Base-by-base conservation (phyloP, 2,888 invertebrate genomes). In the Cyclophora punctaria region DNA sequence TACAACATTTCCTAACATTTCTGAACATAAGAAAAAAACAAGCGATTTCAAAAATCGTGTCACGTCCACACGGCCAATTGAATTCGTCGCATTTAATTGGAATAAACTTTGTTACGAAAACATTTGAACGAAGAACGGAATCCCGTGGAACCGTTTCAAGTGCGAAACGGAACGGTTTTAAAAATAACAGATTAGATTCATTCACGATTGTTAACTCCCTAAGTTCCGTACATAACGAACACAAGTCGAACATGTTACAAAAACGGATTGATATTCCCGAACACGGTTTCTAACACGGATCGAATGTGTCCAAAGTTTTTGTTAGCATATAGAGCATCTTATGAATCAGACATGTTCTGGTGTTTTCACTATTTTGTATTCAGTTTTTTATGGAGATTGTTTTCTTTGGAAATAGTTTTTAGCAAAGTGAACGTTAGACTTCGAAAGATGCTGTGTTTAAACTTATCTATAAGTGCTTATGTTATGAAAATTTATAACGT, bases 261-360 rank as follows among this genome's bases (percentile, higher is more conserved):
- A 44, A 44, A 44, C 7, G 20, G 44, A 33, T 42, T 7, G 50
- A 47, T 45, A 49, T 51, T 62, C 50, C 46, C 51, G 56, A 64
- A 71, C 73, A 70, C 63, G 60, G 46, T 59, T 20, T 73, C 69
- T 71, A 71, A 75, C 75, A 71, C 69, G 68, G 59, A 51, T 45
- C 49, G 52, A 60, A 54, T 68, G 66, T 72, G 71, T 67, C 57
- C 54, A 48, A 48, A 52, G 61, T 75, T 73, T 73, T 75, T 75
- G 72, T 61, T 5, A 37, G 37, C 4, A 37, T 37, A 37, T 37
- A 5, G 37, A 37, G 37, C 5, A 37, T 37, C 37, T 37, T 37
- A 37, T 37, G 5, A 4, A 37, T 5, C 4, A 37, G 37, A 5
- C 37, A 37, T 37, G 37, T 37, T 37, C 37, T 5, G 37, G 5